Conservation (phyloP, 1,140 invertebrate species). For the Scaptomyza pallida region DNA sequence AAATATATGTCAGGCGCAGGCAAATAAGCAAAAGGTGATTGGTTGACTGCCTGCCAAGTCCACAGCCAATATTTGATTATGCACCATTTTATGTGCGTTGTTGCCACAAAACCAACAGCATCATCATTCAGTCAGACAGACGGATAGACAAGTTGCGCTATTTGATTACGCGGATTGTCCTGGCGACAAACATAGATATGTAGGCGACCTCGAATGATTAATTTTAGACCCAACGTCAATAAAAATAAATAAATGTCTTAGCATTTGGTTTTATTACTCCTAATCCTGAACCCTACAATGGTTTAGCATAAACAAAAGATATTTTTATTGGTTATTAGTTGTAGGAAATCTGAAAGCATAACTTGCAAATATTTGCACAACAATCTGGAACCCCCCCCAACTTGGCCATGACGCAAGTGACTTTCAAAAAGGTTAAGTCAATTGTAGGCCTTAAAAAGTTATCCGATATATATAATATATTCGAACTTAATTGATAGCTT, state of each 20-base stretch:
- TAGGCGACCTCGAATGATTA: constrained; percentile 34
- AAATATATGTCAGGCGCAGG: constrained; percentile 72
- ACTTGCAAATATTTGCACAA: constrained; percentile 39
- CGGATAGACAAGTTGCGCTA: constrained; percentile 15
- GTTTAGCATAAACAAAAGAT: constrained; percentile 5
- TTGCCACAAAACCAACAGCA: constrained; percentile 28
- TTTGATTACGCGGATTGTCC: constrained; percentile 37
- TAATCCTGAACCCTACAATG: constrained; percentile 1
- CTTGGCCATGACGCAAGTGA: neutral
- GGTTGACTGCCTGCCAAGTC: constrained; percentile 11
- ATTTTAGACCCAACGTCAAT: constrained; percentile 58
- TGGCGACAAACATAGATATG: constrained; percentile 7
- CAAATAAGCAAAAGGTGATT: constrained; percentile 59
- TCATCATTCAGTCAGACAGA: constrained; percentile 1
- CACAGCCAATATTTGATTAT: constrained; percentile 74
- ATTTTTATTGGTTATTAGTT: constrained; percentile 20
- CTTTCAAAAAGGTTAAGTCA: constrained; percentile 15
- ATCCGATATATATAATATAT: too few species aligned
- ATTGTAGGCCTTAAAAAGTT: too few species aligned
- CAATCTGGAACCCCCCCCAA: neutral
- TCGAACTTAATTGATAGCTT: too few species aligned
- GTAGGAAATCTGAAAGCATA: neutral
- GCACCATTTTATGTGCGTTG: constrained; percentile 73
- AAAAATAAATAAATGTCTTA: constrained; percentile 33
- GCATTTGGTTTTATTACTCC: constrained; percentile 26